Evolutionary conservation across 2,888 invertebrate species (phyloP), one percentile per base, ranked within the genome.

Genomic region (Erpobdella octoculata): DNA sequence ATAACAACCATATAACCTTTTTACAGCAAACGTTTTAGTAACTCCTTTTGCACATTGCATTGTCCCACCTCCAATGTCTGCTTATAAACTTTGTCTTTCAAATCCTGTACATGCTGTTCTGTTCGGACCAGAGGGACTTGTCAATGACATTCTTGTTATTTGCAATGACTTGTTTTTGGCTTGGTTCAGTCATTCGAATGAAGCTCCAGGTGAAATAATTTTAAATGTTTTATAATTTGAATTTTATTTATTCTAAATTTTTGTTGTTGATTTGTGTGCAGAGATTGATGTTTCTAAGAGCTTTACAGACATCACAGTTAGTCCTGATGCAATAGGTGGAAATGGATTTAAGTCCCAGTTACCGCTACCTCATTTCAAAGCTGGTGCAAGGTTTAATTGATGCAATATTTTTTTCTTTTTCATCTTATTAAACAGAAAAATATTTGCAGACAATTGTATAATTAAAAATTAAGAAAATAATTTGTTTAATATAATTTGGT

Each of bases 21-120:
- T 78, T 78, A n/a, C 78, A 76, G 87, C 84, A 71, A 87, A 87
- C 76, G 78, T 90, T 33, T 83, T 90, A 62, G 74, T 92, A 59
- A 91, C 92, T 12, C 87, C 89, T 41, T 91, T 92, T 79, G 87
- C 88, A 75, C 85, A 87, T 74, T 87, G 88, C 72, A 86, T 91
- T 33, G 86, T 92, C 15, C 93, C 94, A 36, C 93, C 94, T 0
- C 93, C 93, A 41, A 89, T 92, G 89, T 86, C 87, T 73, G 88
- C 88, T 68, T 84, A 86, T 62, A 21, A n/a, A 12, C 78, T 91
- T 18, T 80, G 86, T 68, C 81, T 87, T 72, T 83, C 87, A 0
- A 80, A 82, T 35, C 83, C 86, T 73, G 86, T 90, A 65, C 77
- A 77, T 71, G 76, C 78, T 28, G 78, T 81, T n/a, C 71, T 77